phyloP scores from a whole-genome alignment of 2,113 vertebrate genomes.

The Ophthalmolycus amberensis region DNA sequence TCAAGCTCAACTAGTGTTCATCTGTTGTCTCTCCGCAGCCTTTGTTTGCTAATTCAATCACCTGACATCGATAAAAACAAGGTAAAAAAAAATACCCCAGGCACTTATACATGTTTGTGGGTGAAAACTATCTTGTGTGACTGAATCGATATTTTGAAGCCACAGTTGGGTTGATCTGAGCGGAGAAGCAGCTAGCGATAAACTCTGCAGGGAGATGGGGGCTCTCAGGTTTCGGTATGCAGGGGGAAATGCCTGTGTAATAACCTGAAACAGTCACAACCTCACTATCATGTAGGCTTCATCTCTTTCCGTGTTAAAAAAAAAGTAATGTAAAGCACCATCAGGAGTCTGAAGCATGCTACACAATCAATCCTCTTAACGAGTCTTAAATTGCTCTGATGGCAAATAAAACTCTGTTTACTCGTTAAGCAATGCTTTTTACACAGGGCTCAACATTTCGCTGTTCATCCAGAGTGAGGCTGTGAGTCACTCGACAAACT shows the following conservation, averaged over 20 bases:
- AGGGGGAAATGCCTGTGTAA: slow-evolving; percentile 36
- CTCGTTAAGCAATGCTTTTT: slow-evolving; percentile 2
- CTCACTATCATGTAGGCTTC: slow-evolving; percentile 18
- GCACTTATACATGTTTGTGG: slow-evolving; percentile 21
- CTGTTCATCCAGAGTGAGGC: slow-evolving; percentile 30
- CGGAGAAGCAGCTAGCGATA: slow-evolving; percentile 29
- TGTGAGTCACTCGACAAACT: slow-evolving; percentile 67
- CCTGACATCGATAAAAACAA: slow-evolving; percentile 22
- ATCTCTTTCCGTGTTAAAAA: slow-evolving; percentile 6
- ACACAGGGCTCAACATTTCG: slow-evolving; percentile 36
- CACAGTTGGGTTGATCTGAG: slow-evolving; percentile 46
- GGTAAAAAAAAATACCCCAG: slow-evolving; percentile 13
- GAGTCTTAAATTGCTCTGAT: neutral
- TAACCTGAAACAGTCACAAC: slow-evolving; percentile 4
- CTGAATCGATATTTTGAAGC: slow-evolving; percentile 64
- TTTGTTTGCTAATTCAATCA: slow-evolving; percentile 43
- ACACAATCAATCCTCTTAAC: neutral
- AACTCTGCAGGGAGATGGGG: slow-evolving; percentile 26
- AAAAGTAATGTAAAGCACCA: neutral
- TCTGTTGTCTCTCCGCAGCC: neutral
- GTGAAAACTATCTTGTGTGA: slow-evolving; percentile 26
- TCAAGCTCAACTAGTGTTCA: slow-evolving; percentile 2
- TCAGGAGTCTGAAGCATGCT: neutral
- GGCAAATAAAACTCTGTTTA: slow-evolving; percentile 28
- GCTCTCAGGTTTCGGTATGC: slow-evolving; percentile 42